Evolutionary conservation across 2,888 invertebrate genomes (phyloP), one percentile per base, ranked within the genome.

Genomic region (Isotomurus palustris): DNA sequence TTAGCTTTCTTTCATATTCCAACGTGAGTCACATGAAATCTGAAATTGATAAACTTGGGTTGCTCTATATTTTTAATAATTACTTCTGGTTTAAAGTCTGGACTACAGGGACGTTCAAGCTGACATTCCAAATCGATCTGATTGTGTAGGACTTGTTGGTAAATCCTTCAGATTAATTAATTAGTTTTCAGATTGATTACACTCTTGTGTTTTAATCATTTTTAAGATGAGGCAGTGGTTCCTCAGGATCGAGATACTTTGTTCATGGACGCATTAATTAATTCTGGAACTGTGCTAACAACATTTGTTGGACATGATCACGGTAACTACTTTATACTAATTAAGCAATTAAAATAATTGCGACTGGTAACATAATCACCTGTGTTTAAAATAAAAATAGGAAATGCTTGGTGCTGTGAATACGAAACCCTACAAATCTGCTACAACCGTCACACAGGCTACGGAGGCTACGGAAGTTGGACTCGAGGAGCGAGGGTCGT

Each of bases 1-100:
- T 32, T 60, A 1, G 60, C 60, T 14, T 60, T 56, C 25, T 60
- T 60, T 28, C 60, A 60, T 19, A 60, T 60, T 52, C 60, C 60
- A 1, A 60, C 60, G 60, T 56, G 56, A 54, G 38, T 32, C 48
- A 27, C 2, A 29, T 3, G 19, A 5, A 45, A 2, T 6, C 12
- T 36, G 32, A 2, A 10, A 2, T 52, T n/a, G 24, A 52, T 38
- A 21, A 12, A 45, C 8, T 21, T 24, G 17, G 10, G 12, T 25
- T 24, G 10, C 6, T 41, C 6, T 5, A 52, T 27, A 17, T n/a
- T 32, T n/a, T 52, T 19, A 40, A 28, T n/a, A 12, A 19, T 29
- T 32, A 32, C 19, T 38, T 8, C 19, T 38, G n/a, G n/a, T 50
- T 14, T 40, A 5, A n/a, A 58, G 60, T 2, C 24, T 56, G 35